Percentiles rank a stretch among this genome's conserved stretches.
phyloP scores from a whole-genome alignment of 2,113 vertebrate genomes.

The Corynorhinus townsendii region DNA sequence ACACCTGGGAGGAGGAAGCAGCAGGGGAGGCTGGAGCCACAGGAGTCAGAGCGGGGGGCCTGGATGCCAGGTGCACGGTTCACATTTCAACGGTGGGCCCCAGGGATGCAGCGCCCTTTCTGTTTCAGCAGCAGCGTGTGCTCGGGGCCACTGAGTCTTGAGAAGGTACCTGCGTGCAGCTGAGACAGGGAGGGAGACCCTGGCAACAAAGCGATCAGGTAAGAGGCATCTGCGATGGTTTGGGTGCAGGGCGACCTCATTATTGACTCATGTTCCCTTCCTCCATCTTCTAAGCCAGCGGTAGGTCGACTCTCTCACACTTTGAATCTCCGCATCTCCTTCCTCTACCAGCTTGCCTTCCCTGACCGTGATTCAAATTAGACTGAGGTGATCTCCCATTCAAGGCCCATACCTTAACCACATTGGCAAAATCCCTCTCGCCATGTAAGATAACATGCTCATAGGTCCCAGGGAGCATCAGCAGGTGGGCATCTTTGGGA shows the following conservation, averaged over 20 bases:
- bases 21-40: not conserved
- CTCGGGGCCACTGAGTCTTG: fast-evolving
- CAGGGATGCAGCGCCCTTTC: not conserved
- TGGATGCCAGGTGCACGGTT: not conserved
- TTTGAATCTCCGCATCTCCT: not conserved
- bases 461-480: not conserved
- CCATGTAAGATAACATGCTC: not conserved
- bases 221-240: not conserved
- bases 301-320: not conserved
- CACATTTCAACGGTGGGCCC: fast-evolving
- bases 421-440: not conserved
- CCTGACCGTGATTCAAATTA: not conserved
- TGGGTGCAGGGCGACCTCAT: not conserved
- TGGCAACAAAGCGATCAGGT: not conserved
- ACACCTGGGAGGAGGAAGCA: not conserved
- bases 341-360: not conserved
- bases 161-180: not conserved
- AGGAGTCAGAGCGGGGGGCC: not conserved
- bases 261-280: not conserved
- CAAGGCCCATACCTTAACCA: not conserved
- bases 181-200: not conserved
- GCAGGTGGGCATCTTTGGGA: not conserved
- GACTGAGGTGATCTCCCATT: not conserved
- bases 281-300: not conserved
- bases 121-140: not conserved